Evolutionary conservation across 2,797 vertebrate species (phyloP).

Genomic region (Takifugu rubripes): DNA sequence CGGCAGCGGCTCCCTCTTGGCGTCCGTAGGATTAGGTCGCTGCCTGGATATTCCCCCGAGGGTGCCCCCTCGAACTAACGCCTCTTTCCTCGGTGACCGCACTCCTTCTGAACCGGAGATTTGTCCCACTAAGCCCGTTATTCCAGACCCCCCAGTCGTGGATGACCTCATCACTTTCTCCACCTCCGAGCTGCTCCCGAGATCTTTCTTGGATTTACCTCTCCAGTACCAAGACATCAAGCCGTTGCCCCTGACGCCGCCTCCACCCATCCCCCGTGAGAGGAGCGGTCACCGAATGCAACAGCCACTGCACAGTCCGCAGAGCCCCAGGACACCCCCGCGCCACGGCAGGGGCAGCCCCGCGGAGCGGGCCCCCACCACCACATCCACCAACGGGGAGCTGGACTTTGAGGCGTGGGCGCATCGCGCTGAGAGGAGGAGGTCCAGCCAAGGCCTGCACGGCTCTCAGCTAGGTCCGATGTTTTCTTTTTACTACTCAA

Average conservation of each 20-base stretch:
- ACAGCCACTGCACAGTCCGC: conserved; percentile 39
- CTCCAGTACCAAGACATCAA: conserved; percentile 53
- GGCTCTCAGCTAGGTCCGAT: conserved; percentile 74
- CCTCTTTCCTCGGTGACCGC: conserved; percentile 50
- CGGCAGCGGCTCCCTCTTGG: conserved; percentile 77
- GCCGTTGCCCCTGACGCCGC: conserved; percentile 60
- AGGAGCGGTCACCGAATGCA: conserved; percentile 34
- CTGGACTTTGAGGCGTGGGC: conserved; percentile 36
- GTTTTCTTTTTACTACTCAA: background rate
- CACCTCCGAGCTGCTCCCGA: conserved; percentile 57
- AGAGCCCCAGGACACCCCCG: conserved; percentile 33
- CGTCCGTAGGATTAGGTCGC: conserved; percentile 81
- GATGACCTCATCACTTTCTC: conserved; percentile 71
- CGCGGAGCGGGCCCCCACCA: conserved; percentile 37
- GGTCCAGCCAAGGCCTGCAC: conserved; percentile 64
- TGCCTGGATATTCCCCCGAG: conserved; percentile 72
- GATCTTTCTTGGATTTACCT: conserved; percentile 53
- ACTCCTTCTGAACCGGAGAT: conserved; percentile 51
- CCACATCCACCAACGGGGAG: conserved; percentile 52
- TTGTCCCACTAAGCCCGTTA: conserved; percentile 43
- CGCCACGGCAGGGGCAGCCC: conserved; percentile 22
- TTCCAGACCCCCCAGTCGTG: conserved; percentile 48
- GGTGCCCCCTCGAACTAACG: conserved; percentile 72
- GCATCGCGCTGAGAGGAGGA: conserved; percentile 58
- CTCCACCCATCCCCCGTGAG: conserved; percentile 66